phyloP scores from a whole-genome alignment of 2,797 vertebrate species.

The Sebastes itinus region DNA sequence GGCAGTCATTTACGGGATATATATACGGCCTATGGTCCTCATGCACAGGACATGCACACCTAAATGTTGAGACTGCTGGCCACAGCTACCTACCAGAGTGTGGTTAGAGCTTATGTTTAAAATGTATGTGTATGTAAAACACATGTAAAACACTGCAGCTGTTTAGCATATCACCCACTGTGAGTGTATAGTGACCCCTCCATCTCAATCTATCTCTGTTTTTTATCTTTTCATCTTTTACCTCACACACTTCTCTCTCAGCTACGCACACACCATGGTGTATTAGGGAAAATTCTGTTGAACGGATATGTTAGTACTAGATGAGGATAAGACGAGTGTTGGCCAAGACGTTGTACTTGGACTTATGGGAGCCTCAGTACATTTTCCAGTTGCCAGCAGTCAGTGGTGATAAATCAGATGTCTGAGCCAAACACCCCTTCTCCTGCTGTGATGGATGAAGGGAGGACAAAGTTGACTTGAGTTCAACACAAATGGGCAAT shows the following conservation, averaged over 20 bases:
- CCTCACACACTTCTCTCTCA: not conserved
- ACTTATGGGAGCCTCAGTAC: slow-evolving; percentile 24
- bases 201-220: not conserved
- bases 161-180: not conserved
- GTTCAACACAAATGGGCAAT: slow-evolving; percentile 12
- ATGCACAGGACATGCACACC: no score
- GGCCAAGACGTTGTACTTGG: slow-evolving; percentile 1
- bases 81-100: not conserved
- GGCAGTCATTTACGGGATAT: no score
- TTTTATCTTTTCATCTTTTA: not conserved
- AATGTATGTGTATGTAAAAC: not conserved
- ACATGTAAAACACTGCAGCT: not conserved
- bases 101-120: not conserved
- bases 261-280: not conserved
- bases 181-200: not conserved
- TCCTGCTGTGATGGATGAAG: slow-evolving; percentile 12
- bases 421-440: slow-evolving; percentile 30
- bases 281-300: not conserved
- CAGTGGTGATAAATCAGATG: slow-evolving; percentile 35
- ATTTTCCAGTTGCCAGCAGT: slow-evolving; percentile 39
- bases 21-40: no score
- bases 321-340: not conserved
- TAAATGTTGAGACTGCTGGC: not conserved
- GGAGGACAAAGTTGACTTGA: slow-evolving; percentile 7
- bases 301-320: not conserved